Evolutionary conservation across 2,797 vertebrate genomes (phyloP), one percentile per base, ranked within the genome.

Genomic region (Vespertilio murinus): DNA sequence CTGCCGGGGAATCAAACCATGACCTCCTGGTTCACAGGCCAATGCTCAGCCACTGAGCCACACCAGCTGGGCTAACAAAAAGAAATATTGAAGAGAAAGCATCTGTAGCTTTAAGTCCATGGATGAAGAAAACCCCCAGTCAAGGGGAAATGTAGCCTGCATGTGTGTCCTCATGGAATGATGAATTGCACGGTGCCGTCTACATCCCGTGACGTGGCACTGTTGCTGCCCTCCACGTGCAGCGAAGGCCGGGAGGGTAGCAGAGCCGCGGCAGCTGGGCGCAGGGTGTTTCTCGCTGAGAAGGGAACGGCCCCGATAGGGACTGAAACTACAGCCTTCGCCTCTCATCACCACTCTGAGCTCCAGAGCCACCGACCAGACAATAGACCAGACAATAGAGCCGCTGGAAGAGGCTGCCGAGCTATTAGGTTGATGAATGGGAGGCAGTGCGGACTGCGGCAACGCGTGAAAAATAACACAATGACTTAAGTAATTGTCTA

Each of bases 391-490:
- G 65, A 82, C 10, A n/a, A 38, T 5, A 69, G 69, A 91, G 40
- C 8, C 12, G 3, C 0, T 1, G 16, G n/a, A 45, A 91, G 56
- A 54, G 2, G 12, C 35, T 1, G 3, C 61, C 20, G 83, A 54
- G 77, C 65, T 25, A 8, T 38, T 54, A 73, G 49, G 3, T 18
- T 90, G 92, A 92, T 67, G 42, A 95, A 87, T 92, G 80, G 7
- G n/a, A 81, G 82, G 35, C 4, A 42, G 30, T 86, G 85, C 78
- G 35, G 52, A 83, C 30, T 30, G 81, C 0, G 61, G 28, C 88
- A 61, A 52, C 73, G 45, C 38, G 54, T 69, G 88, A 86, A 94
- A 95, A 95, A 91, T 61, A 77, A 82, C 16, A 69, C 23, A 71
- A 64, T 92, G 54, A 88, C 70, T 45, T 52, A 79, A 90, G 61